Evolutionary conservation across 2,797 vertebrate genomes (phyloP).

Genomic region (Parotocinclus haroldoi): DNA sequence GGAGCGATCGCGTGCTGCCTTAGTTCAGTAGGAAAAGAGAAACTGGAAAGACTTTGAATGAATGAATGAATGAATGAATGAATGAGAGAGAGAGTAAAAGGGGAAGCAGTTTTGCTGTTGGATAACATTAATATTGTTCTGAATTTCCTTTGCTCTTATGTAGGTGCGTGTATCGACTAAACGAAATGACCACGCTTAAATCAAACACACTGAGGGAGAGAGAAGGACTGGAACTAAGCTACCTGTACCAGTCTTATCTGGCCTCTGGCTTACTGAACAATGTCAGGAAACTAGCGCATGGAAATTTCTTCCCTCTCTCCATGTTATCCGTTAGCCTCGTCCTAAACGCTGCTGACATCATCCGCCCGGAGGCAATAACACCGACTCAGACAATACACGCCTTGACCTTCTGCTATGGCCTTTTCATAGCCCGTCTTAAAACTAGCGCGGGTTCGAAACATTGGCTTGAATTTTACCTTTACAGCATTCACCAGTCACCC

Average conservation of each 20-base stretch:
- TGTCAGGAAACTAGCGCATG: slow-evolving; percentile 76
- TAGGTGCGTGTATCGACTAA: not conserved
- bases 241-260: slow-evolving; percentile 77
- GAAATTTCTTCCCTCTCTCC: slow-evolving; percentile 67
- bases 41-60: slow-evolving; percentile 29
- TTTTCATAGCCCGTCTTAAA: slow-evolving; percentile 2
- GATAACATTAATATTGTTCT: not conserved
- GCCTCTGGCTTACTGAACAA: slow-evolving; percentile 71
- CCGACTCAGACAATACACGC: not conserved
- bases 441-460: not conserved
- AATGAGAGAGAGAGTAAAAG: slow-evolving; percentile 26
- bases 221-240: slow-evolving; percentile 54
- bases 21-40: not conserved
- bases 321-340: slow-evolving; percentile 67
- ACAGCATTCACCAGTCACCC: too few relatives aligned
- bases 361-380: slow-evolving; percentile 42
- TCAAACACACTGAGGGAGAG: slow-evolving; percentile 17
- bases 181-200: not conserved
- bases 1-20: slow-evolving; percentile 48
- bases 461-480: too few relatives aligned
- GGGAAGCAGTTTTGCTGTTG: too few relatives aligned
- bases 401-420: slow-evolving; percentile 15
- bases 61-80: too few relatives aligned
- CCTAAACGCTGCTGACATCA: slow-evolving; percentile 61
- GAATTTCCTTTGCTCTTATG: not conserved